Conservation (phyloP, 2,888 invertebrate species). For the Cantharis nigra region DNA sequence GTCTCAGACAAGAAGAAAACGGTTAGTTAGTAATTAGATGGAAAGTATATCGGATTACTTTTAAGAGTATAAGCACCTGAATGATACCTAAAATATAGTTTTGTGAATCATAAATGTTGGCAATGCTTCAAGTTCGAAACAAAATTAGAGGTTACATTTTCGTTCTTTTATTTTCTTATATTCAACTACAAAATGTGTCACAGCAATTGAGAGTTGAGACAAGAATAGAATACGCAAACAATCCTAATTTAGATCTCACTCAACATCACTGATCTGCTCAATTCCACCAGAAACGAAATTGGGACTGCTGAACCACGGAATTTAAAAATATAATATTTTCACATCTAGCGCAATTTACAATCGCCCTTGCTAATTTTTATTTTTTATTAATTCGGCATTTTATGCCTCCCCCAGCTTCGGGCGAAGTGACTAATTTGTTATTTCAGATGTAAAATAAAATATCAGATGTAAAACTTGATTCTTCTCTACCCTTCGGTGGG, state of each 20-base stretch:
- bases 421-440: too few species aligned
- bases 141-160: conserved; percentile 30
- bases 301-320: not conserved
- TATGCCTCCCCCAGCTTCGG: not conserved
- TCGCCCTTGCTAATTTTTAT: not conserved
- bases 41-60: conserved; percentile 9
- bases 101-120: conserved; percentile 28
- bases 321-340: not conserved
- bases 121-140: conserved; percentile 24
- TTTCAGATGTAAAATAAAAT: too few species aligned
- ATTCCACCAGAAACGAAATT: not conserved
- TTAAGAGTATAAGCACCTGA: conserved; percentile 20
- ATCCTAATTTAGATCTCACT: conserved; percentile 2
- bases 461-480: too few species aligned
- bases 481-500: too few species aligned
- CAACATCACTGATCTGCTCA: not conserved
- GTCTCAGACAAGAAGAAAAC: not conserved
- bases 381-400: not conserved
- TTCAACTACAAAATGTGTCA: conserved; percentile 27
- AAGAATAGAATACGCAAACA: conserved; percentile 10
- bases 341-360: too few species aligned
- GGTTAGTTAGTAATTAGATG: conserved; percentile 10
- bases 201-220: conserved; percentile 8
- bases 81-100: conserved; percentile 17
- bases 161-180: conserved; percentile 15